Evolutionary conservation across 64 coral and sea anemone species (phyloP), one percentile per base, ranked within the genome.

Genomic region (Trachythela sp.): DNA sequence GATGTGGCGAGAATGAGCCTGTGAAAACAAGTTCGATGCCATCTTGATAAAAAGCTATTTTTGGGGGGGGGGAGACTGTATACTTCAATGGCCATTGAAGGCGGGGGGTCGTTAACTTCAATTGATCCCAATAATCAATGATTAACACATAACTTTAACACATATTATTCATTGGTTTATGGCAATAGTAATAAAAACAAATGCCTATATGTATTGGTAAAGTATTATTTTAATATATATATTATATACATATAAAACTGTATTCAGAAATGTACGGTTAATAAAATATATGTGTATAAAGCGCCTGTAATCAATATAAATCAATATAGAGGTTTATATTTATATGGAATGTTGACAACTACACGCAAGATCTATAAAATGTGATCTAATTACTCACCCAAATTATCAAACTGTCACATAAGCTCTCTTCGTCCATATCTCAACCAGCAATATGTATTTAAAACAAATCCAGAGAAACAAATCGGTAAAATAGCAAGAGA

Each of bases 401-500:
- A 80, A 39, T 80, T 35, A 80, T 80, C 15, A 80, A 39, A 38
- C 75, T 80, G 35, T 80, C 75, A 38, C 75, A 80, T 80, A 80
- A 80, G 37, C 31, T 80, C 30, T 80, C 75, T 39, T 80, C 75
- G 34, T 80, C 75, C 75, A 80, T 80, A 39, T 68, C 30, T 80
- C 75, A 80, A 9, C 13, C 2, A 39, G 33, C 10, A 10, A 15
- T 2, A 38, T 29, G 20, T 29, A 80, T 18, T 34, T 39, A 80
- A 39, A 37, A 37, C 20, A 35, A 80, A n/a, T n/a, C n/a, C n/a
- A n/a, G n/a, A n/a, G n/a, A n/a, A n/a, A n/a, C n/a, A n/a, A 80
- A 80, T 34, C 18, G 13, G 30, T 35, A 80, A 80, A 35, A 80
- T 30, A 34, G 13, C 33, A 36, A 30, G 75, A 80, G n/a, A n/a